phyloP scores from a whole-genome alignment of 2,113 vertebrate genomes.

The Misgurnus anguillicaudatus region DNA sequence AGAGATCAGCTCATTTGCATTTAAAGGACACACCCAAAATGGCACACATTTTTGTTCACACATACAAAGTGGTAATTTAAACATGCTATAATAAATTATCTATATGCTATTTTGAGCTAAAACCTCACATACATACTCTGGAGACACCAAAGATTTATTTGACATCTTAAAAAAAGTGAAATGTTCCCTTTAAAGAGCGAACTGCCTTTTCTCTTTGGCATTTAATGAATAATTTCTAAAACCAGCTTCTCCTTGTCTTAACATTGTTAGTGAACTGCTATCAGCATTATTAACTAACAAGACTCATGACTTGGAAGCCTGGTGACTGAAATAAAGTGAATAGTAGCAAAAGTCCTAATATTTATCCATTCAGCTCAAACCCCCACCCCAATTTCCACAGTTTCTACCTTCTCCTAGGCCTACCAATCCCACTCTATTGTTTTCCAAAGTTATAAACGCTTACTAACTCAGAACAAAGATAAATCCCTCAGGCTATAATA shows the following conservation, averaged over 20 bases:
- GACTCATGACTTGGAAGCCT: background rate
- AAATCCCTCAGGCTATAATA: slow-evolving; percentile 3
- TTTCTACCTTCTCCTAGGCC: background rate
- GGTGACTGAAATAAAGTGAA: background rate
- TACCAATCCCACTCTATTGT: background rate
- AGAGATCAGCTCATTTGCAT: too few relatives aligned
- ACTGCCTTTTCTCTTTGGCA: background rate
- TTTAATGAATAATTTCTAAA: background rate
- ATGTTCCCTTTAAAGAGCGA: background rate
- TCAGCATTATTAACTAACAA: background rate
- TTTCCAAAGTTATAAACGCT: slow-evolving; percentile 5
- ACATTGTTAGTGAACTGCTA: background rate
- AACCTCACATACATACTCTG: too few relatives aligned
- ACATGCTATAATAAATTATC: too few relatives aligned
- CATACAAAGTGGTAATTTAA: too few relatives aligned
- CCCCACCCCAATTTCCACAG: background rate
- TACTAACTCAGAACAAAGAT: background rate
- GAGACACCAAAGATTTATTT: too few relatives aligned
- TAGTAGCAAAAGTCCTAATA: too few relatives aligned
- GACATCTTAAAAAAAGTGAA: too few relatives aligned
- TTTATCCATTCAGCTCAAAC: background rate
- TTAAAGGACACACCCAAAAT: too few relatives aligned
- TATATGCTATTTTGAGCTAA: too few relatives aligned
- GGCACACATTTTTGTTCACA: too few relatives aligned
- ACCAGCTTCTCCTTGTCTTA: background rate